phyloP scores from a whole-genome alignment of 2,113 vertebrate species.

The Trochalopteron elliotii region DNA sequence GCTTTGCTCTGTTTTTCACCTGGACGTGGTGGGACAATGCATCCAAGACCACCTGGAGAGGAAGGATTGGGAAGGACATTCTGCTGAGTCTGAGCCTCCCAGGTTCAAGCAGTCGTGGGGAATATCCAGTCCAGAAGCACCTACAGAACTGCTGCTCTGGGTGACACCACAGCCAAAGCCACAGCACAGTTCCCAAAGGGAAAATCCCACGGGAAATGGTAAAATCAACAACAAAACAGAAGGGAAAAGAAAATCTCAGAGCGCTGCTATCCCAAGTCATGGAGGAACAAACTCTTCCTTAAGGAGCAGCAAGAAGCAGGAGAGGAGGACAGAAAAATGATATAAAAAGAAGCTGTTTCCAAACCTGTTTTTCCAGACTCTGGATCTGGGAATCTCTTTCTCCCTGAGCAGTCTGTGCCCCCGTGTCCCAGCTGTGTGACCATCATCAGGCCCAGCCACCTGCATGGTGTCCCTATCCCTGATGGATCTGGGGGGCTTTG shows the following conservation, averaged over 20 bases:
- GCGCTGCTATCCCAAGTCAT: neutral
- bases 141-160: neutral
- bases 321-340: neutral
- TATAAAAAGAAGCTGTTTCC: neutral
- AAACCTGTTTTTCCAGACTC: neutral
- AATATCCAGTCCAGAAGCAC: neutral
- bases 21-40: accelerated
- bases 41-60: accelerated
- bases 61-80: neutral
- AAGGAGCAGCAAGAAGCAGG: neutral
- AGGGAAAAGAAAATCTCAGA: neutral
- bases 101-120: accelerated
- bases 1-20: accelerated
- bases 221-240: neutral
- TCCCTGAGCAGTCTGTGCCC: neutral
- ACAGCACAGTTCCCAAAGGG: neutral
- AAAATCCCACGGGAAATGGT: neutral
- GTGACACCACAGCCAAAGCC: neutral
- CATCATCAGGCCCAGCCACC: neutral
- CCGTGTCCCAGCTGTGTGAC: neutral
- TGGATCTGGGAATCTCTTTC: neutral
- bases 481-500: accelerated
- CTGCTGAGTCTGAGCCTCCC: accelerated
- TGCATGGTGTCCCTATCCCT: accelerated
- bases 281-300: neutral